Evolutionary conservation across 2,888 invertebrate genomes (phyloP).

Genomic region (Conops quadrifasciatus): DNA sequence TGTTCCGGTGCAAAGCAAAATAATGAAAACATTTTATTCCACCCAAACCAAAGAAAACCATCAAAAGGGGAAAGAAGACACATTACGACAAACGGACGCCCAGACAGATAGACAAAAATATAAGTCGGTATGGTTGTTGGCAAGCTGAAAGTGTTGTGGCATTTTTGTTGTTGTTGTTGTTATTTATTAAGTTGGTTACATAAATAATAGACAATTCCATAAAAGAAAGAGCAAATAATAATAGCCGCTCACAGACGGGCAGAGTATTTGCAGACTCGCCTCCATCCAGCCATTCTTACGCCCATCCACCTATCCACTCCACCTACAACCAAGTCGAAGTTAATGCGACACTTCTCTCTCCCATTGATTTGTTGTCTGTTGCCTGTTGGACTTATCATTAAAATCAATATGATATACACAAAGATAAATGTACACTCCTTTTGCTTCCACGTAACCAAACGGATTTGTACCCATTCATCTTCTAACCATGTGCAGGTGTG

Average conservation of each 20-base stretch:
- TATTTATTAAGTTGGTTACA: constrained; percentile 12
- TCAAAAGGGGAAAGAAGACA: background rate
- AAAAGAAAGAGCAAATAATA: constrained; percentile 32
- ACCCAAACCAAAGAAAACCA: background rate
- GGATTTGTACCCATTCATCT: background rate
- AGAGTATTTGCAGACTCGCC: background rate
- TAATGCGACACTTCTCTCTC: too few relatives aligned
- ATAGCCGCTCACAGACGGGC: background rate
- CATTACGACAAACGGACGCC: background rate
- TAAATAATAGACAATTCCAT: constrained; percentile 33
- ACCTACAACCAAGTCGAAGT: background rate
- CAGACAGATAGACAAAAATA: constrained; percentile 12
- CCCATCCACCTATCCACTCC: background rate
- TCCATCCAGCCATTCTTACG: too few relatives aligned
- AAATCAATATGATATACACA: background rate
- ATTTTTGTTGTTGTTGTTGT: background rate
- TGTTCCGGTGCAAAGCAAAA: constrained; percentile 38
- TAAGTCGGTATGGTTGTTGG: background rate
- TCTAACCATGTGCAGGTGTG: background rate
- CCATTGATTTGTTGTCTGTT: constrained; percentile 14
- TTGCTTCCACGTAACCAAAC: too few relatives aligned
- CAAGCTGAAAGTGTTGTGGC: background rate
- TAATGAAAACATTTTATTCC: constrained; percentile 19
- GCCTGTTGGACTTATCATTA: background rate
- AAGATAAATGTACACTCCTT: too few relatives aligned